Evolutionary conservation across 2,113 vertebrate species (phyloP), one percentile per base, ranked within the genome.

Genomic region (Ctenomys sociabilis): DNA sequence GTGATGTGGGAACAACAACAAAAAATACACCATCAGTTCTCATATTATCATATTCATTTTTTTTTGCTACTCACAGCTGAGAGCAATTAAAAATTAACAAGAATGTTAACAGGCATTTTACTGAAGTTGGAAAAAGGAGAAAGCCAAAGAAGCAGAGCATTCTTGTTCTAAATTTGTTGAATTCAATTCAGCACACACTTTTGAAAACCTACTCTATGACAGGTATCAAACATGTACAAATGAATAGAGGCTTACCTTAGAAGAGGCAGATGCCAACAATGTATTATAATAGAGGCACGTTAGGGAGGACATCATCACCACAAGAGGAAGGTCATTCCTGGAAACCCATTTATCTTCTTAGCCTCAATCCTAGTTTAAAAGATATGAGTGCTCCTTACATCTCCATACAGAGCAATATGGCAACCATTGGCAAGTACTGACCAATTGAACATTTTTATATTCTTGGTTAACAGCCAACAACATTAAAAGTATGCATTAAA

Each of bases 81-180:
- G 85, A 91, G n/a, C 40, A 94, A 45, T 77, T 93, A 72, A 95
- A 93, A 97, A 93, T 70, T 96, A 91, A 90, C 61, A 89, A 64
- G 37, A 54, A 73, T 49, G 45, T 75, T 85, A 89, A 40, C 96
- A 96, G 86, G 75, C 40, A 91, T 83, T 93, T 77, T 93, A 82
- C 21, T 82, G 75, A 97, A 84, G 21, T 72, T 43, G 64, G 28
- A 57, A 45, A 87, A 95, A 59, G 63, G 17, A 95, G 59, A 89
- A 91, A 94, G 75, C 87, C 77, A 96, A 93, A 88, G 75, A 30
- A 21, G 8, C 63, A 61, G 64, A 81, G 21, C 66, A 28, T 57
- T 92, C 35, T 45, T 92, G 12, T 61, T 92, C 90, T 94, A 94
- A 96, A 85, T 11, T 7, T 70, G 90, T 92, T 78, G n/a, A 40